phyloP scores from a whole-genome alignment of 2,888 invertebrate genomes.

The Mylabris sibirica region DNA sequence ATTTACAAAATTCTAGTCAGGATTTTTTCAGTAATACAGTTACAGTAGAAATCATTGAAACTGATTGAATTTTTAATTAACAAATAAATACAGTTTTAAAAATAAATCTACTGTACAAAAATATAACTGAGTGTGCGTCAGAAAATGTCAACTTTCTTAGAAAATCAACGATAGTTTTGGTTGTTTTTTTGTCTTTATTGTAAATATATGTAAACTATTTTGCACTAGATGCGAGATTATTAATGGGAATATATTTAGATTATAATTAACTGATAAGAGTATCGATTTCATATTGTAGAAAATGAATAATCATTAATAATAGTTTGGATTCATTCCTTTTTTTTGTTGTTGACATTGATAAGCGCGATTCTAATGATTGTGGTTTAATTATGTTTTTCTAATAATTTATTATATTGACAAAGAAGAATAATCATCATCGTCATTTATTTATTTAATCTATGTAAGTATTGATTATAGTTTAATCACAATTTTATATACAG shows the following conservation, averaged over 20 bases:
- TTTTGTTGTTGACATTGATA: neutral
- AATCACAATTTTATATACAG: constrained; percentile 1
- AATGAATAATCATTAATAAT: neutral
- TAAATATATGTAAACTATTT: constrained; percentile 7
- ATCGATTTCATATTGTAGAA: neutral
- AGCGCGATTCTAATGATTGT: neutral
- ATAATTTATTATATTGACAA: constrained; percentile 3
- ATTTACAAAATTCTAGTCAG: too few species aligned
- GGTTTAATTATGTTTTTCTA: constrained; percentile 26
- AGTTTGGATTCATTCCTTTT: neutral
- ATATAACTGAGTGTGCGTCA: constrained; percentile 14
- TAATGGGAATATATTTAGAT: constrained; percentile 17
- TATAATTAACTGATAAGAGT: constrained; percentile 19
- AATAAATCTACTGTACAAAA: too few species aligned
- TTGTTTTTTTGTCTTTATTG: neutral
- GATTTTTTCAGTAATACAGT: too few species aligned
- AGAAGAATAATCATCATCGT: constrained; percentile 9
- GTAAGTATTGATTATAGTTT: constrained; percentile 27
- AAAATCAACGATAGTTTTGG: neutral
- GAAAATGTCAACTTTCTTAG: constrained; percentile 8
- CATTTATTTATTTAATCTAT: constrained; percentile 25
- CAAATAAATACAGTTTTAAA: too few species aligned
- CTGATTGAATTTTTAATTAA: too few species aligned
- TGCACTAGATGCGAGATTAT: constrained; percentile 13
- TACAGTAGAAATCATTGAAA: too few species aligned